Evolutionary conservation across 2,113 vertebrate genomes (phyloP).

Genomic region (Ameiurus melas): DNA sequence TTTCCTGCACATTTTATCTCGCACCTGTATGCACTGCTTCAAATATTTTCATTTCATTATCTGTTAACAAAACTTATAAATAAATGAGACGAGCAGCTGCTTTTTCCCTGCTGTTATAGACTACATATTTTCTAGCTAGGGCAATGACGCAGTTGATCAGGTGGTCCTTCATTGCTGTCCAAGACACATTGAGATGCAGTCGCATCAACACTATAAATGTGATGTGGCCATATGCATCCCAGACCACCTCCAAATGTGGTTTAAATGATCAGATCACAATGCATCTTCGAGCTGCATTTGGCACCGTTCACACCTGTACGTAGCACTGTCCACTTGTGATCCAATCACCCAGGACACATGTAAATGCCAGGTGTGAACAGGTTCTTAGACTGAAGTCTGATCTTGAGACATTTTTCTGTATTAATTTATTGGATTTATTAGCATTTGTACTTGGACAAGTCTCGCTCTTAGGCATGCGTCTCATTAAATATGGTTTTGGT

Average conservation of each 20-base stretch:
- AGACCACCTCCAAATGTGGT: neutral
- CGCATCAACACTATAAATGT: neutral
- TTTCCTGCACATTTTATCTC: neutral
- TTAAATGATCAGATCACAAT: neutral
- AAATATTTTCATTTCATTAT: neutral
- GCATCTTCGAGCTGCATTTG: neutral
- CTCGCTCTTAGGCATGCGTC: neutral
- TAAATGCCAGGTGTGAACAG: neutral
- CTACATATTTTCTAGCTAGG: neutral
- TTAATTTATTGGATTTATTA: neutral
- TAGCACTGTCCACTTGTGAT: neutral
- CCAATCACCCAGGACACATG: neutral
- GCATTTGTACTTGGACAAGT: neutral
- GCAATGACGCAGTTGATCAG: neutral
- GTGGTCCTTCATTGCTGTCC: neutral
- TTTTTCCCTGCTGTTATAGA: neutral
- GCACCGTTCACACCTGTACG: neutral
- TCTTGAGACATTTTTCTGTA: neutral
- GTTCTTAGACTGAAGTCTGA: neutral
- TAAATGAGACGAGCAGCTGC: neutral
- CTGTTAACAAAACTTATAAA: neutral
- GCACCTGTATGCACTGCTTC: neutral
- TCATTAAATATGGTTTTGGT: neutral
- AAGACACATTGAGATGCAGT: neutral
- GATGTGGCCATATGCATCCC: neutral